Conservation (phyloP, 2,113 vertebrate species). For the Alligator mississippiensis region DNA sequence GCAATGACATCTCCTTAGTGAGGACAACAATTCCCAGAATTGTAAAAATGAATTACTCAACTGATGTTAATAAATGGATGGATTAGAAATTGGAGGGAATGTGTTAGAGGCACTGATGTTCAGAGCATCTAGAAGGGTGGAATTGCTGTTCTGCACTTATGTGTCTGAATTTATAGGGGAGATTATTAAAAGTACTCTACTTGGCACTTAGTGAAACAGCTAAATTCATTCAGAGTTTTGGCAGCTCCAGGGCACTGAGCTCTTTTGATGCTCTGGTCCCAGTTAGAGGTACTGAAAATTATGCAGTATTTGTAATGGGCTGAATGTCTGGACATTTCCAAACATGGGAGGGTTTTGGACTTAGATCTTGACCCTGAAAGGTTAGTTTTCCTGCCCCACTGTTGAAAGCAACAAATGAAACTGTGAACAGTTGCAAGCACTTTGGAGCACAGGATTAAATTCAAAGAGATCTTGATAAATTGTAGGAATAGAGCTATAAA, state of each 20-base stretch:
- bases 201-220: not conserved
- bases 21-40: constrained; percentile 16
- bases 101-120: constrained; percentile 17
- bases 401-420: not conserved
- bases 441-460: too few relatives aligned
- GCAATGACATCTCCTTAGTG: not conserved
- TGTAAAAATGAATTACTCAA: constrained; percentile 14
- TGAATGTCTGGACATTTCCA: not conserved
- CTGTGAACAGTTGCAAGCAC: too few relatives aligned
- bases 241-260: not conserved
- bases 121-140: constrained; percentile 21
- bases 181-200: not conserved
- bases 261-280: not conserved
- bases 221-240: not conserved
- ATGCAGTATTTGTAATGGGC: not conserved
- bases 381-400: not conserved
- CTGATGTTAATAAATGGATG: constrained; percentile 51
- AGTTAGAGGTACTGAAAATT: not conserved
- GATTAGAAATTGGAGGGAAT: constrained; percentile 18
- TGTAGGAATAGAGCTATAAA: too few relatives aligned
- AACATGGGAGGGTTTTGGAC: not conserved
- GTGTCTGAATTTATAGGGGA: constrained; percentile 11
- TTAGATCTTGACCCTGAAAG: not conserved
- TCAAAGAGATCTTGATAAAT: too few relatives aligned
- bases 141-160: not conserved